Evolutionary conservation across 2,797 vertebrate genomes (phyloP).

Genomic region (Megalops cyprinoides): DNA sequence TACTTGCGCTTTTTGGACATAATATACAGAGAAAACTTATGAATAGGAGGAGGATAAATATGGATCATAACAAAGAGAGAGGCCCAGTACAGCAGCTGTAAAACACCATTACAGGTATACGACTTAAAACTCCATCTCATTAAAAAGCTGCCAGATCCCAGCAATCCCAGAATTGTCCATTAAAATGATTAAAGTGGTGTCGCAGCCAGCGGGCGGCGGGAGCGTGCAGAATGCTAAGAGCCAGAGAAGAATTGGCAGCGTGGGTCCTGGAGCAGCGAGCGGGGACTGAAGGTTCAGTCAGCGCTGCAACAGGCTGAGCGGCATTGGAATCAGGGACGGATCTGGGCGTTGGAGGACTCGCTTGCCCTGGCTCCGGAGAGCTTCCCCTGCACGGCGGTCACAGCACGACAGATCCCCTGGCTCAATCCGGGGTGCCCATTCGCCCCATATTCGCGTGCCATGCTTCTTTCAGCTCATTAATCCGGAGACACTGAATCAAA

Average conservation of each 20-base stretch:
- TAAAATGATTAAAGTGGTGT: constrained; percentile 55
- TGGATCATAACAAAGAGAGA: constrained; percentile 36
- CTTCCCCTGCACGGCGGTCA: neutral
- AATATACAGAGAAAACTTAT: constrained; percentile 12
- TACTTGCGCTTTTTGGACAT: constrained; percentile 29
- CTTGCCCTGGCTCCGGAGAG: too few relatives aligned
- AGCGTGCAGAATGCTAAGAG: constrained; percentile 24
- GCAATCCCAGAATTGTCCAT: constrained; percentile 49
- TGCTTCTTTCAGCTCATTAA: too few relatives aligned
- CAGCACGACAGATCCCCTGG: too few relatives aligned
- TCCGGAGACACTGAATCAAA: too few relatives aligned
- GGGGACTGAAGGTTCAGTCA: neutral
- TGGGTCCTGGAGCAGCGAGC: neutral
- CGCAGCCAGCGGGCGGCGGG: constrained; percentile 15
- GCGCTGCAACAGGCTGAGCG: neutral
- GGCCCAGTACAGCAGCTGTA: constrained; percentile 34
- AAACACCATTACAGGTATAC: constrained; percentile 53
- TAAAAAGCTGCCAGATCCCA: constrained; percentile 48
- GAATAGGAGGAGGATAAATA: constrained; percentile 35
- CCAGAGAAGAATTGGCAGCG: neutral
- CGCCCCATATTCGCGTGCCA: too few relatives aligned
- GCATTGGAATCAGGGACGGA: neutral
- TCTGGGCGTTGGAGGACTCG: neutral
- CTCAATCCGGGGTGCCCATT: too few relatives aligned
- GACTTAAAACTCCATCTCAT: constrained; percentile 52